Evolutionary conservation across 23 tunicate genomes (phyloP), one percentile per base, ranked within the genome.

Genomic region (Diplosoma virens): DNA sequence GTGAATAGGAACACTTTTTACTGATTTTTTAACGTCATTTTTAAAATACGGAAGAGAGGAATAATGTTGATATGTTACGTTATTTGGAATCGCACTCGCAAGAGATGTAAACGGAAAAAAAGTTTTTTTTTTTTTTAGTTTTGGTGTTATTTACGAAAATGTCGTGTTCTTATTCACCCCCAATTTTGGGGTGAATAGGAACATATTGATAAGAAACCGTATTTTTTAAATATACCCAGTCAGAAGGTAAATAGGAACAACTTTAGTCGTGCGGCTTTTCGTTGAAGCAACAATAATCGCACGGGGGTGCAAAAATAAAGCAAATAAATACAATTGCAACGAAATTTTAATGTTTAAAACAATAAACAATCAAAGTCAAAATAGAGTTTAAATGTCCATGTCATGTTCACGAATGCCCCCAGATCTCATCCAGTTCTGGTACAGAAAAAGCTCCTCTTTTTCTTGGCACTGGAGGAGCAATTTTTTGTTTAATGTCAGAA

Each of bases 1-100:
- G 63, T 56, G 63, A 56, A 56, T 56, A 56, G 63, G 63, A 56
- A 56, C 63, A 25, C 17, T 56, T 20, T 56, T 56, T 6, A 56
- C 63, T 11, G 17, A 11, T 20, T 56, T 56, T 56, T 56, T 4
- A 22, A 14, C 20, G 25, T 25, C 21, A 20, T 11, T 56, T 20
- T 56, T 56, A 16, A 20, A 14, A 20, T 6, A 56, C 21, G 17
- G 17, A 20, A 22, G 20, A 11, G 6, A 20, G 24, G 6, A 25
- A 4, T 14, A 11, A 56, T 14, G 24, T 56, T 56, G 4, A 4
- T 22, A 20, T 16, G 6, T 16, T 6, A 56, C 4, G 25, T 14
- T 56, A 4, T 4, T 16, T 56, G 63, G 24, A 56, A 14, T 22
- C 4, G 63, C 21, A 56, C 24, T 4, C 20, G 25, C 63, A 14